Base-by-base conservation (phyloP, 2,113 vertebrate genomes). In the Micronycteris hirsuta region DNA sequence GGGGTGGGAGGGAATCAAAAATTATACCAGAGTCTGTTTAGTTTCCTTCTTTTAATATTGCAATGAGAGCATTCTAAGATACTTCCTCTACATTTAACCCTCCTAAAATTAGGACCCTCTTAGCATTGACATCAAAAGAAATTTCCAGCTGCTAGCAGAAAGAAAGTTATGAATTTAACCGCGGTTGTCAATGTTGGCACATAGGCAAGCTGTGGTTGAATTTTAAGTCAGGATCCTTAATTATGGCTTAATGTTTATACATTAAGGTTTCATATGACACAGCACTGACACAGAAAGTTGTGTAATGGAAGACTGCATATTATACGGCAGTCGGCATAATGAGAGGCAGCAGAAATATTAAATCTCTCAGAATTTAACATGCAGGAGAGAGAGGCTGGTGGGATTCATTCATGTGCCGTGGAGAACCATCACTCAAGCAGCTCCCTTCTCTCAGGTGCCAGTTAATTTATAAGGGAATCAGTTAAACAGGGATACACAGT, bases 151-250 rank as follows among this genome's bases (percentile, higher is more conserved):
- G 33, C 54, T 41, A 78, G 84, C 4, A 56, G 90, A 92, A 94
- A 71, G 58, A 88, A 26, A 54, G 45, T 81, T 13, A 65, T 0
- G 28, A 71, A 78, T n/a, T 36, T 84, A 54, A 54, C 58, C 67
- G 43, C 11, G 45, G 71, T 12, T 74, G 45, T 84, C 70, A 67
- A 2, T n/a, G 71, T 41, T 70, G 71, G 76, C 58, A 87, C 19
- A 84, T 15, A 73, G 9, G 58, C 20, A 76, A 80, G 65, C 78
- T 49, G 63, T 80, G 87, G 81, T 0, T 92, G 89, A 86, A 92
- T 93, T 84, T 90, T 77, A 94, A 88, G 31, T 92, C 33, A 61
- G 54, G 61, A 68, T 83, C 73, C 86, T 93, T 92, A 95, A 95
- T 86, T 91, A 85, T 19, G 47, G 85, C 6, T 88, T 94, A 61